Conservation (phyloP, 2,113 vertebrate genomes). For the Agapornis roseicollis region DNA sequence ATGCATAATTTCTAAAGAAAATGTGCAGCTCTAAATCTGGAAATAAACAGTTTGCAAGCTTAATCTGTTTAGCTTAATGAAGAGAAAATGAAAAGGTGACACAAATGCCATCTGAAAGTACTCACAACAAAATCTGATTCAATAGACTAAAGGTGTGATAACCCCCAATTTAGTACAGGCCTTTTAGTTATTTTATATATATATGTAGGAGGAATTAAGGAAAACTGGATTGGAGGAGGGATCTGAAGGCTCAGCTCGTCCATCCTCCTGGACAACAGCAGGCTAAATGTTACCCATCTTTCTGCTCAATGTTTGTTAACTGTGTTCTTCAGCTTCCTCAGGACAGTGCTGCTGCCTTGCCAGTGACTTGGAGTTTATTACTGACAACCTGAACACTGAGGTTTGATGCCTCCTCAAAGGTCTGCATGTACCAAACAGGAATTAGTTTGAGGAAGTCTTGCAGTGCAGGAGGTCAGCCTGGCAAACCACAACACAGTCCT, state of each 20-base stretch:
- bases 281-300: fast-evolving
- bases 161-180: not conserved
- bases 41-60: not conserved
- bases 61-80: not conserved
- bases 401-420: not conserved
- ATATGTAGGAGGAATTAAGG: not conserved
- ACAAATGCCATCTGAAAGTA: not conserved
- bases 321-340: fast-evolving
- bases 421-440: not conserved
- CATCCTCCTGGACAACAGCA: fast-evolving
- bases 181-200: not conserved
- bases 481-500: not conserved
- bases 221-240: not conserved
- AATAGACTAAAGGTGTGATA: not conserved
- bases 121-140: not conserved
- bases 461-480: not conserved
- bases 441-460: not conserved
- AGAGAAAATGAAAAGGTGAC: not conserved
- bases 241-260: not conserved
- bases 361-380: fast-evolving
- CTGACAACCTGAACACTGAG: fast-evolving
- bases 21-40: not conserved
- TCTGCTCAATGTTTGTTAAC: not conserved
- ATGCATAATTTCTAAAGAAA: not conserved
- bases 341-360: not conserved